These are phyloP conservation scores for Neodontobutis hainanensis DNA, from an alignment of 2,113 vertebrate genomes.

Conservation along the genomic window DNA sequence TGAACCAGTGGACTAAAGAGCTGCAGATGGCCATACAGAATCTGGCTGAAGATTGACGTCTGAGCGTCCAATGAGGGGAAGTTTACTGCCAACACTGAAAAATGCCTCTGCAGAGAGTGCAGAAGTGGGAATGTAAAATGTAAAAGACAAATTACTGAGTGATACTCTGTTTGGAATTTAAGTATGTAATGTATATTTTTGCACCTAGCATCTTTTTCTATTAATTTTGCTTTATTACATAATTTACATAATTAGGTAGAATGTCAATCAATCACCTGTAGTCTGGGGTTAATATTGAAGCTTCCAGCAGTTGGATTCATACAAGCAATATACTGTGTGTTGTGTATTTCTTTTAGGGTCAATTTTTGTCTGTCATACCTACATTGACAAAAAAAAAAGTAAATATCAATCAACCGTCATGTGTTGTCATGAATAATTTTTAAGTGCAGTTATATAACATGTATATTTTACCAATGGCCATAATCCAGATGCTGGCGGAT, in stretches of 20 bases:
- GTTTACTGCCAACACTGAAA: slow-evolving; percentile 83
- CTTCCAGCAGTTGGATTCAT: slow-evolving; percentile 85
- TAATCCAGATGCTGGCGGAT: slow-evolving; percentile 82
- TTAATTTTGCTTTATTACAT: not conserved
- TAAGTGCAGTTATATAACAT: not conserved
- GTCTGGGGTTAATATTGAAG: slow-evolving; percentile 82
- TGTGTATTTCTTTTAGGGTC: slow-evolving; percentile 81
- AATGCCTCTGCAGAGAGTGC: slow-evolving; percentile 78
- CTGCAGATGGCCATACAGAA: slow-evolving; percentile 78
- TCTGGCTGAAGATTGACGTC: slow-evolving; percentile 79
- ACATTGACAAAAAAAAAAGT: not conserved
- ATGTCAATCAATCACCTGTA: slow-evolving; percentile 75
- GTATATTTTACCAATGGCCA: slow-evolving; percentile 77
- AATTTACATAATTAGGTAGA: not conserved
- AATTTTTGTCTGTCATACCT: slow-evolving; percentile 85
- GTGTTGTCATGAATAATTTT: not conserved
- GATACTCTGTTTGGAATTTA: no score
- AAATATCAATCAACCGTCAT: not conserved
- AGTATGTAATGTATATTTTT: not conserved
- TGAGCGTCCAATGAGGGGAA: slow-evolving; percentile 77
- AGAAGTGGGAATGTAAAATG: slow-evolving; percentile 3
- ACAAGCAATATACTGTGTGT: slow-evolving; percentile 82
- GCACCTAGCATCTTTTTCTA: not conserved
- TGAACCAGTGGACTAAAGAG: slow-evolving; percentile 69
- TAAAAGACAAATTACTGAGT: no score